A percentile compares a stretch with the other conserved stretches of the same genome.
phyloP scores from a whole-genome alignment of 2,113 vertebrate genomes.

The Porphyrio hochstetteri region DNA sequence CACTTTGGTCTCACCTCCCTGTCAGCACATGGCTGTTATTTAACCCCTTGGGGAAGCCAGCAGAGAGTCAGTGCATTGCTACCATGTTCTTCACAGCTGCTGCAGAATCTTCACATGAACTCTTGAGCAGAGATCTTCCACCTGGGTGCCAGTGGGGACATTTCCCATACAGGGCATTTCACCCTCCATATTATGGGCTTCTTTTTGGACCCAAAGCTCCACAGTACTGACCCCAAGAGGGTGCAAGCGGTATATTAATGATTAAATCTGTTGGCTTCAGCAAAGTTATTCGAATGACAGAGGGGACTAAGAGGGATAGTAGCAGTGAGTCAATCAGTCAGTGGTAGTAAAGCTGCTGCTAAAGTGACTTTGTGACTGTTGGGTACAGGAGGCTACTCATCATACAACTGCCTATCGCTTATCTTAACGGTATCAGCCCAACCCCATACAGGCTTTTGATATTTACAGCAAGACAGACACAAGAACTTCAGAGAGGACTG shows the following conservation, averaged over 20 bases:
- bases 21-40: background rate
- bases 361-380: background rate
- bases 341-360: background rate
- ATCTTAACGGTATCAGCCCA: background rate
- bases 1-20: background rate
- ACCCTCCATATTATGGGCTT: background rate
- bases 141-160: background rate
- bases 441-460: background rate
- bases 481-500: background rate
- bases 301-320: constrained; percentile 5
- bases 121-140: background rate
- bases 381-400: background rate
- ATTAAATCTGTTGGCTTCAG: background rate
- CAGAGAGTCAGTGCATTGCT: background rate
- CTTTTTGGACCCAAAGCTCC: background rate
- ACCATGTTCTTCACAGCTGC: background rate
- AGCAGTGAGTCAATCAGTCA: background rate
- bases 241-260: background rate
- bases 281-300: constrained; percentile 23
- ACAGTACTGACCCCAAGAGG: background rate
- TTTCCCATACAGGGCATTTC: background rate
- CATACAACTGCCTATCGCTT: background rate
- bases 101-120: background rate
- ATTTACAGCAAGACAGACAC: background rate
- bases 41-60: background rate